These are phyloP conservation scores for Megalops atlanticus DNA, from an alignment of 2,113 vertebrate genomes.

Conservation along the genomic window DNA sequence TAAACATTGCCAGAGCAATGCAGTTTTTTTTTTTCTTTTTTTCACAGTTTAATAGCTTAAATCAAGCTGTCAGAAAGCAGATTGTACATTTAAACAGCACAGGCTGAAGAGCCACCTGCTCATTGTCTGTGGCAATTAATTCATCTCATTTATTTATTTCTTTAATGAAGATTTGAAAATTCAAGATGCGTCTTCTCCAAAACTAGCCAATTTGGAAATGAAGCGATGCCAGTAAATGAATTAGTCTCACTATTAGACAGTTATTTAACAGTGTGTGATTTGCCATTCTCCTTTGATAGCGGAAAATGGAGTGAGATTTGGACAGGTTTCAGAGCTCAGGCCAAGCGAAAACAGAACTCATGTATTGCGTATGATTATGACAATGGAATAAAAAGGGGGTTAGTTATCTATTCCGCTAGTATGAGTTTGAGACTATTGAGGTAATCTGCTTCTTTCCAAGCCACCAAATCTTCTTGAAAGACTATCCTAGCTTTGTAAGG, in stretches of 20 bases:
- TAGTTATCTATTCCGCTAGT: conserved; percentile 1
- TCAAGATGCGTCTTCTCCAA: conserved; percentile 24
- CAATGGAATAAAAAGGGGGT: conserved; percentile 2
- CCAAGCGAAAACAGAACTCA: neutral
- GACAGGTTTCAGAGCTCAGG: neutral
- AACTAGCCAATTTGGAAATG: conserved; percentile 21
- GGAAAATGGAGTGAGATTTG: neutral
- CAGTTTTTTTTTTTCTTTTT: conserved; percentile 14
- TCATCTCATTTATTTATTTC: conserved; percentile 58
- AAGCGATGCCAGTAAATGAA: conserved; percentile 20
- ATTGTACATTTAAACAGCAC: conserved; percentile 62
- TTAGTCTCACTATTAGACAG: conserved; percentile 20
- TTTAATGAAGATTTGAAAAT: conserved; percentile 40
- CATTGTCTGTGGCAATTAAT: conserved; percentile 60
- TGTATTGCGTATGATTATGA: neutral
- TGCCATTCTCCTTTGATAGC: conserved; percentile 12
- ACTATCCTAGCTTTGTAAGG: conserved; percentile 22
- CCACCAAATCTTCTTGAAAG: conserved; percentile 21
- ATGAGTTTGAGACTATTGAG: conserved; percentile 1
- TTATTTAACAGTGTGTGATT: conserved; percentile 48
- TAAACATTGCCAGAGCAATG: conserved; percentile 33
- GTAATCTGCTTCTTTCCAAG: conserved; percentile 30
- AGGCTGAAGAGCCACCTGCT: conserved; percentile 66
- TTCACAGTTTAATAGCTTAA: conserved; percentile 56
- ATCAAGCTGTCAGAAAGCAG: conserved; percentile 68